Evolutionary conservation across 1,140 invertebrate genomes (phyloP).

Genomic region (Thaumetopoea pityocampa): DNA sequence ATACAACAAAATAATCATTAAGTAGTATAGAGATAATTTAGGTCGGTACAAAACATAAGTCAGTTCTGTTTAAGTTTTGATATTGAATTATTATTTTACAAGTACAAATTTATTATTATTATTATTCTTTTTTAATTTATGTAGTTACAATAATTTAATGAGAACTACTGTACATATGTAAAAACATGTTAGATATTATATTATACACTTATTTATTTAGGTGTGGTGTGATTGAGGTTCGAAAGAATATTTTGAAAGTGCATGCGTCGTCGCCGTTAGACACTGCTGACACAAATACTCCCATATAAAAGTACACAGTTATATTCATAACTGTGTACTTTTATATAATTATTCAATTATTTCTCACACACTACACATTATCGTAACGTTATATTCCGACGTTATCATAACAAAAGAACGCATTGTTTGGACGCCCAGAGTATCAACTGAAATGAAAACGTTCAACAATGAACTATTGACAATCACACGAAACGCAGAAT

Average conservation of each 20-base stretch:
- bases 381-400: background rate
- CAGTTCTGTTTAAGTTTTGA: slow-evolving; percentile 54
- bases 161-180: slow-evolving; percentile 66
- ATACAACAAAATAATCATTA: slow-evolving; percentile 67
- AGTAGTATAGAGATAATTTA: slow-evolving; percentile 62
- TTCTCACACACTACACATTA: background rate
- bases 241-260: slow-evolving; percentile 30
- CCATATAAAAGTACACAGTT: slow-evolving; percentile 10
- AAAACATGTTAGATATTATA: slow-evolving; percentile 69
- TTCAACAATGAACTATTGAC: too few species aligned
- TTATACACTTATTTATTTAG: slow-evolving; percentile 72
- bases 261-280: slow-evolving; percentile 20
- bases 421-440: too few species aligned
- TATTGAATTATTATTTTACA: slow-evolving; percentile 60
- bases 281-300: slow-evolving; percentile 19
- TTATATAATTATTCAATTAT: slow-evolving; percentile 6
- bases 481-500: too few species aligned
- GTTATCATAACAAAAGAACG: background rate
- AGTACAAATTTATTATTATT: slow-evolving; percentile 70
- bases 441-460: too few species aligned
- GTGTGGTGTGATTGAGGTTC: slow-evolving; percentile 52
- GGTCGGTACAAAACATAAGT: slow-evolving; percentile 42
- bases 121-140: slow-evolving; percentile 60
- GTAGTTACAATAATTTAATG: slow-evolving; percentile 45
- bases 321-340: slow-evolving; percentile 7